These are phyloP conservation scores for Platynereis dumerilii DNA, from an alignment of 2,888 invertebrate species.

Conservation along the genomic window DNA sequence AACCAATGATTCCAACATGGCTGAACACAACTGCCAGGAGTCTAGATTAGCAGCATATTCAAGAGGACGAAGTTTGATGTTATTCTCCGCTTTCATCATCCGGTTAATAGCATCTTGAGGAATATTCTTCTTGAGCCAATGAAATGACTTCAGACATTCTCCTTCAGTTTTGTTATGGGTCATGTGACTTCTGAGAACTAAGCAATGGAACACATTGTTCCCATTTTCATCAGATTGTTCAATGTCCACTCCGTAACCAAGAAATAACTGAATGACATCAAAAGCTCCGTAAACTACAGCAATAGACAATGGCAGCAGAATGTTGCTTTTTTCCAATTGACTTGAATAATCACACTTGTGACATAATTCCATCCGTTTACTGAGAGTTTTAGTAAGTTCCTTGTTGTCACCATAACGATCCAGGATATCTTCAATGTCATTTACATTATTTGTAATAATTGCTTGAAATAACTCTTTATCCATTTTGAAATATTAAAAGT, in stretches of 20 bases:
- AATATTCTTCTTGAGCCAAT: neutral
- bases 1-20: neutral
- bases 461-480: too few species aligned
- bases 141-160: slow-evolving; percentile 2
- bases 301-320: neutral
- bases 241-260: neutral
- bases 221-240: neutral
- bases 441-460: too few species aligned
- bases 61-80: neutral
- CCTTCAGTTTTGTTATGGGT: neutral
- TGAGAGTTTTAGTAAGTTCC: too few species aligned
- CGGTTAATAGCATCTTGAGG: neutral
- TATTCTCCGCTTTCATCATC: slow-evolving; percentile 5
- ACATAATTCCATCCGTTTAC: too few species aligned
- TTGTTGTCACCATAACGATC: too few species aligned
- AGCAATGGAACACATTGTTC: slow-evolving; percentile 8
- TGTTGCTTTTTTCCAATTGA: neutral
- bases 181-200: neutral
- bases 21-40: neutral
- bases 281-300: neutral
- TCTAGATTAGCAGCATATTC: neutral
- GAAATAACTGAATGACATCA: slow-evolving; percentile 1
- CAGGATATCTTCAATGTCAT: too few species aligned
- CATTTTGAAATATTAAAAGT: too few species aligned
- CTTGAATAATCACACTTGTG: too few species aligned